A percentile compares a stretch with the other conserved stretches of the same genome.
Conservation (phyloP, 2,113 vertebrate species). For the Prinia subflava region DNA sequence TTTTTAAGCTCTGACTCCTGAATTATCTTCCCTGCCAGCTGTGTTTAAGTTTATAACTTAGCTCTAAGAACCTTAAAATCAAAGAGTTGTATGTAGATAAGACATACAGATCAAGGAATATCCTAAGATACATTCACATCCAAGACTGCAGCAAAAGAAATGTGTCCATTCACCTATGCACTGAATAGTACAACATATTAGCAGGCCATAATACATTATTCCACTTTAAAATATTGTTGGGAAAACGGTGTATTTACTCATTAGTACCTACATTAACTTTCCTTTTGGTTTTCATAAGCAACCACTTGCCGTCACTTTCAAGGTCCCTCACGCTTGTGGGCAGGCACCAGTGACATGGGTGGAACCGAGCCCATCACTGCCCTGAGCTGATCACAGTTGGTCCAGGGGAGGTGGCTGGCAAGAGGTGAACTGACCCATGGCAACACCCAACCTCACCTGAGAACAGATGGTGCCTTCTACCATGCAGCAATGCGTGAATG, state of each 20-base stretch:
- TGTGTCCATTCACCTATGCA: accelerated
- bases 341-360: accelerated
- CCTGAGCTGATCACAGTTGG: accelerated
- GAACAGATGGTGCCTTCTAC: not conserved
- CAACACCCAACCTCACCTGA: no score
- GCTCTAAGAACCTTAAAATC: not conserved
- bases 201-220: not conserved
- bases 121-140: not conserved
- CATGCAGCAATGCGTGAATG: not conserved
- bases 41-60: not conserved
- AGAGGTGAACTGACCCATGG: not conserved
- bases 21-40: not conserved
- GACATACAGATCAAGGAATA: not conserved
- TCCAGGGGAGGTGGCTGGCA: not conserved
- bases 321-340: accelerated
- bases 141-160: not conserved
- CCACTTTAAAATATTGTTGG: not conserved
- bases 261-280: accelerated
- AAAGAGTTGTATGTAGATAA: not conserved
- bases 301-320: not conserved
- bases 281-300: not conserved
- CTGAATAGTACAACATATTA: not conserved
- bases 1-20: not conserved
- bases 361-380: accelerated
- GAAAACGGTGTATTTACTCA: accelerated